phyloP scores from a whole-genome alignment of 2,113 vertebrate genomes.

The Centropus unirufus region DNA sequence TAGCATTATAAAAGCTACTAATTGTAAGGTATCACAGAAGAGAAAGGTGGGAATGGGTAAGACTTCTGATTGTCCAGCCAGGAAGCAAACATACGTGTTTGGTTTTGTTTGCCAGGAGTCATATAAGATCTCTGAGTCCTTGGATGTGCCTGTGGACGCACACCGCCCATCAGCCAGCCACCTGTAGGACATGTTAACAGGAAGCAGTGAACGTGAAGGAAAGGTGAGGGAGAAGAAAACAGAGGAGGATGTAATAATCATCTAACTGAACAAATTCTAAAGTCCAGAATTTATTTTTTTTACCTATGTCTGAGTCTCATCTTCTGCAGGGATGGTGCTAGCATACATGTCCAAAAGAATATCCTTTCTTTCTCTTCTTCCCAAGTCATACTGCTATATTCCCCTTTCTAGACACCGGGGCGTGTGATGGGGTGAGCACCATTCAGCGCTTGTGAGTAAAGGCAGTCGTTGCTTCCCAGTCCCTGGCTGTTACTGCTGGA shows the following conservation, averaged over 20 bases:
- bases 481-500: not conserved
- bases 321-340: not conserved
- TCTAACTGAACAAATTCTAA: not conserved
- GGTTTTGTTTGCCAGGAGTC: not conserved
- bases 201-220: not conserved
- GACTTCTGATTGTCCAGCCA: not conserved
- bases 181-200: too few species aligned
- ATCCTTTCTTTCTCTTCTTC: not conserved
- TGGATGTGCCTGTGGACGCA: not conserved
- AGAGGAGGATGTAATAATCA: not conserved
- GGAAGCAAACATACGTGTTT: not conserved
- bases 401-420: not conserved
- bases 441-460: not conserved
- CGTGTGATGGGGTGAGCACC: not conserved
- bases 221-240: not conserved
- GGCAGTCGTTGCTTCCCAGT: not conserved
- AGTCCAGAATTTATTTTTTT: not conserved
- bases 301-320: not conserved
- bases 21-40: not conserved
- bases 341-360: accelerated
- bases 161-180: not conserved
- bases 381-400: not conserved
- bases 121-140: not conserved
- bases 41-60: not conserved
- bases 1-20: not conserved